phyloP scores from a whole-genome alignment of 2,888 invertebrate species.

The Alcis repandata region DNA sequence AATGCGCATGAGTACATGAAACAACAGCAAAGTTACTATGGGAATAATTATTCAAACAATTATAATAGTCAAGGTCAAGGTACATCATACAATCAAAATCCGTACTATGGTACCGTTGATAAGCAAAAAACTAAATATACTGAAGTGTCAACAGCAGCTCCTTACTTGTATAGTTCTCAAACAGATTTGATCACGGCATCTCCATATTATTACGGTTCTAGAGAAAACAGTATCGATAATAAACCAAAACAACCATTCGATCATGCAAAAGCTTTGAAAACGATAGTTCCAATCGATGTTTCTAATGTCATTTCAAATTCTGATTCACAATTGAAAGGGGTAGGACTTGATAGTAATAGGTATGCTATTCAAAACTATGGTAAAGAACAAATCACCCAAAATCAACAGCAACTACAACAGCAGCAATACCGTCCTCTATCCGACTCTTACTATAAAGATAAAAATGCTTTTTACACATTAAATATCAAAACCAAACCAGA shows the following conservation, averaged over 20 bases:
- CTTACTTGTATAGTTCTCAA: slow-evolving; percentile 58
- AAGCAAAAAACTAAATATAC: slow-evolving; percentile 65
- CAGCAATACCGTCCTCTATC: slow-evolving; percentile 72
- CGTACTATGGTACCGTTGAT: slow-evolving; percentile 62
- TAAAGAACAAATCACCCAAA: slow-evolving; percentile 68
- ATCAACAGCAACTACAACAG: slow-evolving; percentile 26
- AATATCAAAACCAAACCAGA: slow-evolving; percentile 75
- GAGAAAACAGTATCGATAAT: slow-evolving; percentile 62
- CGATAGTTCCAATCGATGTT: slow-evolving; percentile 80
- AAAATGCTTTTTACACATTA: slow-evolving; percentile 72
- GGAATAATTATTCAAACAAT: slow-evolving; percentile 56
- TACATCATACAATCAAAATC: slow-evolving; percentile 45
- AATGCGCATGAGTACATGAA: slow-evolving; percentile 78
- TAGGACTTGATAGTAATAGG: slow-evolving; percentile 58
- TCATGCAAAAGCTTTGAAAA: slow-evolving; percentile 81
- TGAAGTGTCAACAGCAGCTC: slow-evolving; percentile 58
- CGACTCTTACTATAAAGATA: slow-evolving; percentile 79
- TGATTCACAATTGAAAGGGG: slow-evolving; percentile 61
- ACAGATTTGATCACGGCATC: slow-evolving; percentile 72
- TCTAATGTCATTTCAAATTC: slow-evolving; percentile 76
- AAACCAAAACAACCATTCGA: slow-evolving; percentile 77
- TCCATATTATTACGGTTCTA: slow-evolving; percentile 68
- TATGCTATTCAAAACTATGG: slow-evolving; percentile 60
- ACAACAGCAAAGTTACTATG: slow-evolving; percentile 63
- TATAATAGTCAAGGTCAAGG: slow-evolving; percentile 44